These are phyloP conservation scores for Crotalus helleri DNA, from an alignment of 2,113 vertebrate species.

Conservation along the genomic window DNA sequence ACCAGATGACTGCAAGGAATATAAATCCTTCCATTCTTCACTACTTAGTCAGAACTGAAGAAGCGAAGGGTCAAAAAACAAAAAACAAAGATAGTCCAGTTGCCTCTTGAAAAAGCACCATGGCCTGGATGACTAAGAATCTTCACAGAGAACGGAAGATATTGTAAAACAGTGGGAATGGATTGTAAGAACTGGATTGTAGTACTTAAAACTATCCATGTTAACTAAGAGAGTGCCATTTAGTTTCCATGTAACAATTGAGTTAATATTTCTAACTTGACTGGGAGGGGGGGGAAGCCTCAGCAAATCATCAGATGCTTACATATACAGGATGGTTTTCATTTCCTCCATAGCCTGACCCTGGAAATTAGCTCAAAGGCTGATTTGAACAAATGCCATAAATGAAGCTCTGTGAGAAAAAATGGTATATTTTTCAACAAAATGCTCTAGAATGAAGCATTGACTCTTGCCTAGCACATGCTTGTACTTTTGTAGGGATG, in stretches of 20 bases:
- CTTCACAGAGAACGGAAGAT: background rate
- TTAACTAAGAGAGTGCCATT: background rate
- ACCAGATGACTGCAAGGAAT: background rate
- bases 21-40: background rate
- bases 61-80: background rate
- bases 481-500: background rate
- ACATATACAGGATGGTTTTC: background rate
- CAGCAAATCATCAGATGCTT: background rate
- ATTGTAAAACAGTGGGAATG: background rate
- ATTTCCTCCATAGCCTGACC: background rate
- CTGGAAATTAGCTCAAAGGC: background rate
- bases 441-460: background rate
- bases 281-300: fast-evolving
- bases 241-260: background rate
- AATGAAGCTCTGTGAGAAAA: background rate
- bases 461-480: background rate
- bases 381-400: background rate
- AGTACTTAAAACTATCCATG: background rate
- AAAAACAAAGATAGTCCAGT: background rate
- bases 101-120: background rate
- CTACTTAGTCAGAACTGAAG: background rate
- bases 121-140: background rate
- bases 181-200: background rate
- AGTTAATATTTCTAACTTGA: background rate
- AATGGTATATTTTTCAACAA: background rate